Conservation (phyloP, 1,140 invertebrate genomes). For the Bombus confusus region DNA sequence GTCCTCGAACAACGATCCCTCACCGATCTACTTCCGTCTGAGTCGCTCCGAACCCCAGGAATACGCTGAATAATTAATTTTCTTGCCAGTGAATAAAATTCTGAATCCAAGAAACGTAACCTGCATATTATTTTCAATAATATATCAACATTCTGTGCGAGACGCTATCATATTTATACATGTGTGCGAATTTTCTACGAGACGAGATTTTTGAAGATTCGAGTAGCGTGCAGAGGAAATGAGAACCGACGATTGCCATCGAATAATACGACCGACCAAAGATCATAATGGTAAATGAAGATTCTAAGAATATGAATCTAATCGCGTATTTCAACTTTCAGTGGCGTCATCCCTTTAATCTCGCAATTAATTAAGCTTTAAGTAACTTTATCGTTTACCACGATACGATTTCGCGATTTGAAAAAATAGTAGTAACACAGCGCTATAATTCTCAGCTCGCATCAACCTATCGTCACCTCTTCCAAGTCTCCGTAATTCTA, state of each 20-base stretch:
- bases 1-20: slow-evolving; percentile 14
- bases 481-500: background rate
- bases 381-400: too few species aligned
- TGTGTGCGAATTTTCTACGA: background rate
- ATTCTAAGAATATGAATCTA: background rate
- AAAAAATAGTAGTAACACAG: background rate
- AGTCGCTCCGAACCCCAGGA: background rate
- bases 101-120: background rate
- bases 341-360: too few species aligned
- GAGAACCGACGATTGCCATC: too few species aligned
- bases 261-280: background rate
- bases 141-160: background rate
- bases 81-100: background rate
- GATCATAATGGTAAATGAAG: background rate
- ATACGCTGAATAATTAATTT: background rate
- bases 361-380: background rate
- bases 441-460: too few species aligned
- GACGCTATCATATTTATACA: background rate
- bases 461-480: background rate
- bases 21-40: background rate
- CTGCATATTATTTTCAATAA: background rate
- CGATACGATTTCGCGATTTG: background rate
- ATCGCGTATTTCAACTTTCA: too few species aligned
- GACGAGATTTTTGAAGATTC: too few species aligned
- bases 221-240: too few species aligned